Conservation (phyloP, 2,113 vertebrate genomes). For the Azemiops feae region DNA sequence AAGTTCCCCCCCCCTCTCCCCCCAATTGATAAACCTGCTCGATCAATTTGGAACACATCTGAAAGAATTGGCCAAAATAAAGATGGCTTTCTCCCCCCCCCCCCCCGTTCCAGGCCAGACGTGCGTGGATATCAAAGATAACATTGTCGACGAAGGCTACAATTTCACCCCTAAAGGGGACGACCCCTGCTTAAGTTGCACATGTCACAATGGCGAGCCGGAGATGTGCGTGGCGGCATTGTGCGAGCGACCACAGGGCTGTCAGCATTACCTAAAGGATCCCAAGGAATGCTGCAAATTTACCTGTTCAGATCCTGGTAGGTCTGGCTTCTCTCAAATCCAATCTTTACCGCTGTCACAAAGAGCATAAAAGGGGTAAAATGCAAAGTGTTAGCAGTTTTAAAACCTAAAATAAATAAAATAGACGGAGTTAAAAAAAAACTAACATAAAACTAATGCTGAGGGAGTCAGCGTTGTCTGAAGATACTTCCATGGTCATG, state of each 20-base stretch:
- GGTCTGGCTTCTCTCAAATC: background rate
- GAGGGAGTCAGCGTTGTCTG: background rate
- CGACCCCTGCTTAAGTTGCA: conserved; percentile 96
- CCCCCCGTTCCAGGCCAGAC: conserved; percentile 81
- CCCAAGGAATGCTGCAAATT: conserved; percentile 99
- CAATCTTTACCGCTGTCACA: background rate
- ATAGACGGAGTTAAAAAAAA: too few species aligned
- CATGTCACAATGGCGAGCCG: conserved; percentile 91
- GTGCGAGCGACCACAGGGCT: conserved; percentile 93
- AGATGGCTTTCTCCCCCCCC: background rate
- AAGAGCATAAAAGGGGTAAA: background rate
- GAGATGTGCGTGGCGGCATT: conserved; percentile 97
- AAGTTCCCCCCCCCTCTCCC: conserved; percentile 43
- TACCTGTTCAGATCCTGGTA: conserved; percentile 93
- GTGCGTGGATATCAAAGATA: conserved; percentile 97
- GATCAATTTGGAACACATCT: accelerated
- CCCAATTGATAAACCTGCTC: background rate
- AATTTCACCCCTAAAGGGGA: conserved; percentile 98
- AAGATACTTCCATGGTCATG: background rate
- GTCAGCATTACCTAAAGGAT: conserved; percentile 93
- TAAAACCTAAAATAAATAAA: background rate
- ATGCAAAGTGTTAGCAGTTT: background rate
- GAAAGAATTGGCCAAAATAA: background rate
- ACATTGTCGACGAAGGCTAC: conserved; percentile 94
- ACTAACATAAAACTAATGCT: background rate